Evolutionary conservation across 2,113 vertebrate species (phyloP), one percentile per base, ranked within the genome.

Genomic region (Myrmecobius fasciatus): DNA sequence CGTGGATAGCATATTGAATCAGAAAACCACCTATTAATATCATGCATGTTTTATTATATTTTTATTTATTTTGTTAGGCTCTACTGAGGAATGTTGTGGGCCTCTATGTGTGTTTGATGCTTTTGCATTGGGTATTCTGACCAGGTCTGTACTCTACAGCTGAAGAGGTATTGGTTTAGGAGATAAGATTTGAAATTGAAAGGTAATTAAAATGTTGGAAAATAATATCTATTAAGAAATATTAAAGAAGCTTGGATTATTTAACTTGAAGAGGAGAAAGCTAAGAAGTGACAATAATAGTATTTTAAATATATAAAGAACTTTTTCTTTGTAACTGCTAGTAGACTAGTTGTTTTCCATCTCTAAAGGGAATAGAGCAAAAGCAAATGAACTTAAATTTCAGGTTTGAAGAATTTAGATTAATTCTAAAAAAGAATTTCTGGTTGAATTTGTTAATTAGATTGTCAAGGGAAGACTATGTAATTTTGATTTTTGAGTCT

Each of bases 141-240:
- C 26, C 25, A 90, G 0, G 90, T 92, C 49, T 52, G 52, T 53
- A 75, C 26, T 93, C 54, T 53, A 28, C 8, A 92, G 5, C 26
- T 92, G 48, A 11, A 46, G 17, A 94, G n/a, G 56, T 51, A 67
- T 10, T 2, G 3, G 4, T 60, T 2, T 31, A 11, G 56, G 25
- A 10, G 28, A 60, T 31, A 31, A 10, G 10, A 95, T 11, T 83
- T n/a, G 94, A 93, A 53, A 51, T 51, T 94, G 51, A 91, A 93
- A 93, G 28, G 93, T 52, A 51, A 94, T 90, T 83, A 90, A 93
- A 92, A 92, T 88, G 46, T 8, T 43, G 52, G 6, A 94, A 94
- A 93, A 48, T 20, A n/a, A 53, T 31, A 53, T 51, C 36, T 91
- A 4, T 91, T 36, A 52, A 91, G 12, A 54, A 89, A 94, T 43